A percentile compares a stretch with the other conserved stretches of the same genome.
phyloP scores from a whole-genome alignment of 2,113 vertebrate genomes.

The Pelobates fuscus region DNA sequence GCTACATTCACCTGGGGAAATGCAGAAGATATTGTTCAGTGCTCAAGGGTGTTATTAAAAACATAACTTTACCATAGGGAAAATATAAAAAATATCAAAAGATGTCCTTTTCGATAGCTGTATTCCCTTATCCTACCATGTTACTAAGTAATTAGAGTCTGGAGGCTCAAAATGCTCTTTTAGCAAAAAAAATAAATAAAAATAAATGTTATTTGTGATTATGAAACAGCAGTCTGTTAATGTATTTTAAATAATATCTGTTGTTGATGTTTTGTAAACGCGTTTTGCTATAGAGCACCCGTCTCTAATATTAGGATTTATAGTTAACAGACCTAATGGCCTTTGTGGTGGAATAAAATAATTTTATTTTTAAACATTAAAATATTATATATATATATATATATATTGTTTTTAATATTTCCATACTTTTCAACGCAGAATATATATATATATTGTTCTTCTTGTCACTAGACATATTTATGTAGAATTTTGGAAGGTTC shows the following conservation, averaged over 20 bases:
- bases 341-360: no score
- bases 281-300: not conserved
- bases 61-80: constrained; percentile 11
- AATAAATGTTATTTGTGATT: no score
- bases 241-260: not conserved
- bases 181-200: not conserved
- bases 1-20: constrained; percentile 38
- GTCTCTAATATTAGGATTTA: no score
- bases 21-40: not conserved
- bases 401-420: no score
- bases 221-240: not conserved
- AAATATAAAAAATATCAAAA: not conserved
- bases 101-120: constrained; percentile 30
- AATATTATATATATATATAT: no score
- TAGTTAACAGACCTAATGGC: no score
- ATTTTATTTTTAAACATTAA: no score
- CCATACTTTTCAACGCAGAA: no score
- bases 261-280: not conserved
- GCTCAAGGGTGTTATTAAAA: constrained; percentile 23
- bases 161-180: constrained; percentile 15
- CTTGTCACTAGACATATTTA: no score
- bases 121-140: not conserved
- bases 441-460: no score
- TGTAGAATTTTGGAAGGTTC: no score
- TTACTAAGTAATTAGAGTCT: constrained; percentile 20